Evolutionary conservation across 2,888 invertebrate species (phyloP).

Genomic region (Xiphydria camelus): DNA sequence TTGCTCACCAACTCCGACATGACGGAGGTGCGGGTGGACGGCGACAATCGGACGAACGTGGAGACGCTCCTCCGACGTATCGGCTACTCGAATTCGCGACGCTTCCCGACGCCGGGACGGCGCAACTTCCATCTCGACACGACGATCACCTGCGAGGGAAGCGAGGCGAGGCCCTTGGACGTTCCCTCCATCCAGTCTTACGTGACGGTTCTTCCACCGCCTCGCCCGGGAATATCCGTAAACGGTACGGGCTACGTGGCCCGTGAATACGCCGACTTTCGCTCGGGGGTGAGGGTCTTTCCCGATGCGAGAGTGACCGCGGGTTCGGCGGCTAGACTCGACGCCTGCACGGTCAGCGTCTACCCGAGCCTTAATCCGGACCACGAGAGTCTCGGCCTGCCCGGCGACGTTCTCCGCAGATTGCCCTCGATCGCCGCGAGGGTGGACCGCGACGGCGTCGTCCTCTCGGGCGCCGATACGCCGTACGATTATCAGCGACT

Average conservation of each 20-base stretch:
- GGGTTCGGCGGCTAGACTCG: conserved; percentile 67
- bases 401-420: conserved; percentile 70
- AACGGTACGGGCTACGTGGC: conserved; percentile 81
- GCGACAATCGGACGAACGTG: conserved; percentile 87
- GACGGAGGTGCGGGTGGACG: conserved; percentile 89
- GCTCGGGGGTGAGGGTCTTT: conserved; percentile 85
- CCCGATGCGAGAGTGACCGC: conserved; percentile 80
- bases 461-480: conserved; percentile 76
- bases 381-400: conserved; percentile 85
- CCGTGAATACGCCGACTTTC: conserved; percentile 83
- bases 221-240: conserved; percentile 81
- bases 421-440: conserved; percentile 77
- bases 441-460: conserved; percentile 88
- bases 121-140: conserved; percentile 83
- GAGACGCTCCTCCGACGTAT: conserved; percentile 84
- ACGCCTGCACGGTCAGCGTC: conserved; percentile 92
- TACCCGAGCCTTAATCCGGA: conserved; percentile 95
- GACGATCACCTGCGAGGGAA: conserved; percentile 73
- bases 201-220: conserved; percentile 85
- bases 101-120: conserved; percentile 93
- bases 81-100: conserved; percentile 88
- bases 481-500: conserved; percentile 79
- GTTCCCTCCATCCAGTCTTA: conserved; percentile 81
- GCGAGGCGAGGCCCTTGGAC: conserved; percentile 72
- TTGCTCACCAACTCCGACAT: conserved; percentile 74